phyloP scores from a whole-genome alignment of 2,113 vertebrate species.

The Solenodon paradoxus region DNA sequence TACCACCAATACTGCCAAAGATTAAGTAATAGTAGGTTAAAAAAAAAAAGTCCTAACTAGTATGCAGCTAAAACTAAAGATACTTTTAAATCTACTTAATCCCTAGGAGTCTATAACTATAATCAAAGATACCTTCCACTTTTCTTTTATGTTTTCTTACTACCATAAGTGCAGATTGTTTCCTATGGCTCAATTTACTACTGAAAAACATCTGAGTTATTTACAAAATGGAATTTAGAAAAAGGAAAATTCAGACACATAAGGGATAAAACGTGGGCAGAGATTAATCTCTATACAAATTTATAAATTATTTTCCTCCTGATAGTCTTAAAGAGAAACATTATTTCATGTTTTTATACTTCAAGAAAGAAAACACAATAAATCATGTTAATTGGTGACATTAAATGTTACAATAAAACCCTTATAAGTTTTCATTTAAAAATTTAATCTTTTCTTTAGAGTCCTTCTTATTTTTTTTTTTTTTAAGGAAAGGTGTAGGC shows the following conservation, averaged over 20 bases:
- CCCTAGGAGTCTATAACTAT: neutral
- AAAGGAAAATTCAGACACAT: neutral
- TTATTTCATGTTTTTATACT: neutral
- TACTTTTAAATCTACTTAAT: neutral
- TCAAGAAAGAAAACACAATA: conserved; percentile 39
- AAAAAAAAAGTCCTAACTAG: neutral
- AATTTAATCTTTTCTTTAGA: conserved; percentile 17
- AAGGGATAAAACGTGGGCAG: neutral
- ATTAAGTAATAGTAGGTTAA: neutral
- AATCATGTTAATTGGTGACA: neutral
- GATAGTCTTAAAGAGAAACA: neutral
- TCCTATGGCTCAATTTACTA: conserved; percentile 13
- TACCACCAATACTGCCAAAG: conserved; percentile 74
- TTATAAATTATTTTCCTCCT: neutral
- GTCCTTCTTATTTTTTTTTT: too few species aligned
- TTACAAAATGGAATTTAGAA: conserved; percentile 6
- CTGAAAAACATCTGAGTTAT: conserved; percentile 7
- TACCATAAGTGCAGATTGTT: neutral
- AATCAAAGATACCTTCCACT: conserved; percentile 20
- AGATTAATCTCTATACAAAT: neutral
- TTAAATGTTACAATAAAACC: conserved; percentile 23
- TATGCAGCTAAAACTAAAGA: neutral
- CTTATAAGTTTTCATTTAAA: conserved; percentile 19
- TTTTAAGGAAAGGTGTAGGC: too few species aligned
- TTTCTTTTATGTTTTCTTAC: neutral